These are phyloP conservation scores for Lanius collurio DNA, from an alignment of 2,113 vertebrate species.

Conservation along the genomic window DNA sequence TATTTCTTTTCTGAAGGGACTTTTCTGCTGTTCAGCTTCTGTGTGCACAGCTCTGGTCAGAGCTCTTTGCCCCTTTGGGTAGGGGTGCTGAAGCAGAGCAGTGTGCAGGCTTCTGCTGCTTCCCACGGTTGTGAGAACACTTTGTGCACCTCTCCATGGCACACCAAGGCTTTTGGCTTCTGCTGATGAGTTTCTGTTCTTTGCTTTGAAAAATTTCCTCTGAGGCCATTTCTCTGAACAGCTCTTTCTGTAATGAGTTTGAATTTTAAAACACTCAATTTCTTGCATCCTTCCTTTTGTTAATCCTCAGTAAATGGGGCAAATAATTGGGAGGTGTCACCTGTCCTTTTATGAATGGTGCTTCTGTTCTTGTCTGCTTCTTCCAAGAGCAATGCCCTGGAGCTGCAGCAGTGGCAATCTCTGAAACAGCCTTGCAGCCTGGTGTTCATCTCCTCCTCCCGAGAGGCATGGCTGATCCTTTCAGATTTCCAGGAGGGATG, in stretches of 20 bases:
- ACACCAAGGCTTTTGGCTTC: background rate
- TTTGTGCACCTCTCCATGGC: background rate
- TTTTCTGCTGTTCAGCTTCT: background rate
- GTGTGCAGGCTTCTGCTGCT: background rate
- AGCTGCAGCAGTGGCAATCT: background rate
- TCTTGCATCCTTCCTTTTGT: conserved; percentile 4
- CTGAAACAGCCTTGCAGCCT: background rate
- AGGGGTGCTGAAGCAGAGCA: background rate
- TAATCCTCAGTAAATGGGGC: conserved; percentile 17
- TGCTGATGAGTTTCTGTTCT: conserved; percentile 21
- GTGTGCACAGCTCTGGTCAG: background rate
- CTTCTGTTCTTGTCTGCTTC: background rate
- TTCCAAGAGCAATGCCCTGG: background rate
- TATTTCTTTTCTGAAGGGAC: background rate
- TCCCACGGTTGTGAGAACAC: background rate
- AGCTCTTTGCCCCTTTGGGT: background rate
- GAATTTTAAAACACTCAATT: background rate
- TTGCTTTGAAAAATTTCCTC: background rate
- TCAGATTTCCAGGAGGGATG: background rate
- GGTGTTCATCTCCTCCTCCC: background rate
- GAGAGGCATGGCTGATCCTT: background rate
- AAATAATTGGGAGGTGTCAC: background rate
- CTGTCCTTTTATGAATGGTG: background rate
- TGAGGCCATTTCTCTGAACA: background rate
- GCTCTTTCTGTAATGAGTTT: conserved; percentile 21